Evolutionary conservation across 2,888 invertebrate species (phyloP), one percentile per base, ranked within the genome.

Genomic region (Tipula vernalis): DNA sequence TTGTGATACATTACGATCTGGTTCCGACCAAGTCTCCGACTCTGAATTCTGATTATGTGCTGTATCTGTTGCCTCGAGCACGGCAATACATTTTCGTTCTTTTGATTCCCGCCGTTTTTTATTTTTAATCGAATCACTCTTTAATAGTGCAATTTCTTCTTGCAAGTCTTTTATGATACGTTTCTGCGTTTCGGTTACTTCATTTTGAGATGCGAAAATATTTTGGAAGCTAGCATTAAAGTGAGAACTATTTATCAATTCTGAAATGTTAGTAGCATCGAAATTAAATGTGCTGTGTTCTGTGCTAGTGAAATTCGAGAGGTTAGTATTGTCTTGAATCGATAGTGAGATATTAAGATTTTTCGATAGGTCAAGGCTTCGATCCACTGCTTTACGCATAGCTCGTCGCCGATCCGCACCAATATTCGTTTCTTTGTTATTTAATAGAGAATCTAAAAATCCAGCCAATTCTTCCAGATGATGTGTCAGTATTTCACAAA

Each of bases 1-100:
- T 87, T 95, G 91, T 0, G 97, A 97, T 2, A 97, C 96, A 87
- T 94, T 94, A 85, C 96, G 93, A 90, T 97, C 97, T 0, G 97
- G 97, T 90, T 97, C 97, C 0, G 97, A 97, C 95, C 97, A 97
- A 44, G 96, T 95, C 90, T 97, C 97, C 0, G 96, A 96, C 90
- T 97, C 97, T 1, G 95, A 91, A 86, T 91, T 90, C 87, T 90
- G 90, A 13, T 88, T 87, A 6, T 87, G 47, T 87, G 90, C 90
- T 3, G 36, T 41, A 47, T 47, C 42, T 5, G 44, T 86, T 47
- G 44, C 18, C 15, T 86, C 86, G 36, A 28, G 3, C 12, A 71
- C 15, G 8, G 51, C 42, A 13, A 36, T 51, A 84, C n/a, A 15
- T 36, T 44, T 57, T 15, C 86, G 13, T n/a, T 71, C 71, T 3